These are phyloP conservation scores for Aphodius granarius DNA, from an alignment of 2,888 invertebrate genomes.

Conservation along the genomic window DNA sequence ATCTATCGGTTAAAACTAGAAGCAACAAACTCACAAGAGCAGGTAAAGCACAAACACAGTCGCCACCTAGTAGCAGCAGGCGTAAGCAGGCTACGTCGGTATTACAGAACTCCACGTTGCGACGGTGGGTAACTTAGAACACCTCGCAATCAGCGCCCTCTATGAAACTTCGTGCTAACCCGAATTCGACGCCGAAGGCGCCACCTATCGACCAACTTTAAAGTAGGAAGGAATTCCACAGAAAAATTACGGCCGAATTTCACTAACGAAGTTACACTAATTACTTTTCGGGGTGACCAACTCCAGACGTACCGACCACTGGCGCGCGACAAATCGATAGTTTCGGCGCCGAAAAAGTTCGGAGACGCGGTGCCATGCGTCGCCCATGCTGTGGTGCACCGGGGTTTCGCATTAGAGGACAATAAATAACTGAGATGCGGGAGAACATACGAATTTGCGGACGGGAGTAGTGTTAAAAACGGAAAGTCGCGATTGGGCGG, in stretches of 20 bases:
- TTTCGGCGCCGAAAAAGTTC: background rate
- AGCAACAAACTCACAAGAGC: background rate
- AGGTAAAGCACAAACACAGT: background rate
- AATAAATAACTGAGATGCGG: background rate
- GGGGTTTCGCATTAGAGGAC: background rate
- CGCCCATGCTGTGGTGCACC: background rate
- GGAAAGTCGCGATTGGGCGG: too few relatives aligned
- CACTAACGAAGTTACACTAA: background rate
- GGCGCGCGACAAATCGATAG: background rate
- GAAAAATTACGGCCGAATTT: background rate
- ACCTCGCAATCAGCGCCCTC: background rate
- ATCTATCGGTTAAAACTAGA: background rate
- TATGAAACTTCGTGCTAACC: background rate
- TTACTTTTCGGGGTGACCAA: background rate
- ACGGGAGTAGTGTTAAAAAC: too few relatives aligned
- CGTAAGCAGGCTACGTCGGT: background rate
- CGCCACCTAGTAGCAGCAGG: background rate
- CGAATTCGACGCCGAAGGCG: background rate
- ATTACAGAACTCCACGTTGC: background rate
- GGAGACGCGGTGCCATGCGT: background rate
- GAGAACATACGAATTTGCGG: background rate
- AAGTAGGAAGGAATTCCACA: background rate
- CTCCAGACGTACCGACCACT: background rate
- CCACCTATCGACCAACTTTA: background rate
- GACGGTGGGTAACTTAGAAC: too few relatives aligned